These are phyloP conservation scores for Caenorhabditis zanzibari DNA, from an alignment of 2,888 invertebrate genomes.

Conservation along the genomic window DNA sequence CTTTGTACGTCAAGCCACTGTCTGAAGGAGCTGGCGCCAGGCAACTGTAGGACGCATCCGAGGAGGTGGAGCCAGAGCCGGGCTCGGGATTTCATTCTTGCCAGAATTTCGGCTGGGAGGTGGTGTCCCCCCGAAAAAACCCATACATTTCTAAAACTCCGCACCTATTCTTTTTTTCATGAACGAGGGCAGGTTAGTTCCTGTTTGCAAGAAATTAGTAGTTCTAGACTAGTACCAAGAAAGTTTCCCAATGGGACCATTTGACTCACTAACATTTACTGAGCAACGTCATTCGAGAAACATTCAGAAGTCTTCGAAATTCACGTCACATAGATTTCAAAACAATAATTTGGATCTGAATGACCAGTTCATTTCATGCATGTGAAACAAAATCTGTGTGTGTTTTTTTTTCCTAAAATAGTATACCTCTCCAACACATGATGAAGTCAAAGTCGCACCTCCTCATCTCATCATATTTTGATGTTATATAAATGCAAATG, in stretches of 20 bases:
- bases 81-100: neutral
- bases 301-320: neutral
- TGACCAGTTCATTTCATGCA: slow-evolving; percentile 41
- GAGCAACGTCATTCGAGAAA: slow-evolving; percentile 18
- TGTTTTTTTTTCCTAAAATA: slow-evolving; percentile 6
- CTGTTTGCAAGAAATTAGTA: neutral
- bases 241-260: neutral
- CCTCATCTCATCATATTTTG: slow-evolving; percentile 16
- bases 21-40: neutral
- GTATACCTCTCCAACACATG: neutral
- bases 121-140: slow-evolving; percentile 1
- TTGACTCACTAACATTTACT: slow-evolving; percentile 9
- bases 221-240: neutral
- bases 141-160: slow-evolving; percentile 47
- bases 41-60: slow-evolving; percentile 8
- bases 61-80: neutral
- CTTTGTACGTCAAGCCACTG: neutral
- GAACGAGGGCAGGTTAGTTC: neutral
- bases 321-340: slow-evolving; percentile 40
- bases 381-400: slow-evolving; percentile 3
- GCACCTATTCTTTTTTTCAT: neutral
- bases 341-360: slow-evolving; percentile 5
- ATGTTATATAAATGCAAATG: slow-evolving; percentile 15
- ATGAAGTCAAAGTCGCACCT: neutral
- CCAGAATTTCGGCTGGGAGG: neutral